Evolutionary conservation across 2,888 invertebrate species (phyloP).

Genomic region (Oligia strigilis): DNA sequence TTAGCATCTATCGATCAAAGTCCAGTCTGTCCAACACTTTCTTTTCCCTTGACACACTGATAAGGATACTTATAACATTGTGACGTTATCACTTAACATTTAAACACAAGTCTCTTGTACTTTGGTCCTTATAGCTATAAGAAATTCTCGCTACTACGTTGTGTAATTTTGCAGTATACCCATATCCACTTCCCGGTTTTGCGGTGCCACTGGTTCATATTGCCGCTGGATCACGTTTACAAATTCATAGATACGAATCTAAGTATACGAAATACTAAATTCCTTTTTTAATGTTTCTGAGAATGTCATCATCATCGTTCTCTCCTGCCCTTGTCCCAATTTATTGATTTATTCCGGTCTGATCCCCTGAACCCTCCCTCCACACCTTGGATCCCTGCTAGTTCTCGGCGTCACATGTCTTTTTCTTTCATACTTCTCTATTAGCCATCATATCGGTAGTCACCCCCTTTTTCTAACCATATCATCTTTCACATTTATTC

Average conservation of each 20-base stretch:
- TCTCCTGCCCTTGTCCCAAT: neutral
- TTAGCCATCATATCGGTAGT: neutral
- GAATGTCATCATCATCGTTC: neutral
- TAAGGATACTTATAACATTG: neutral
- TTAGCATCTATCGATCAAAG: conserved; percentile 12
- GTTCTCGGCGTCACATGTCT: neutral
- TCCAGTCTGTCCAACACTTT: conserved; percentile 9
- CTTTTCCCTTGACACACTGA: conserved; percentile 18
- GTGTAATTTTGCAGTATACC: neutral
- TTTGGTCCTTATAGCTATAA: neutral
- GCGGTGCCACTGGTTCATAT: neutral
- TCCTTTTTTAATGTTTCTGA: neutral
- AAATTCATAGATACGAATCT: neutral
- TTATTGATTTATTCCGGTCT: no score
- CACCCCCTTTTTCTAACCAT: neutral
- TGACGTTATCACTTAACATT: conserved; percentile 14
- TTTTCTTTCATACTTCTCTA: neutral
- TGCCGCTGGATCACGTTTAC: neutral
- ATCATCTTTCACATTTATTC: neutral
- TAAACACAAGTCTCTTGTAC: neutral
- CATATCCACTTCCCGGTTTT: neutral
- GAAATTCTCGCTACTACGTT: neutral
- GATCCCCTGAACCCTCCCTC: no score
- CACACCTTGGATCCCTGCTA: no score
- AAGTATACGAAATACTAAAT: neutral